Conservation (phyloP, 1,140 invertebrate genomes). For the Aleiodes sp. region DNA sequence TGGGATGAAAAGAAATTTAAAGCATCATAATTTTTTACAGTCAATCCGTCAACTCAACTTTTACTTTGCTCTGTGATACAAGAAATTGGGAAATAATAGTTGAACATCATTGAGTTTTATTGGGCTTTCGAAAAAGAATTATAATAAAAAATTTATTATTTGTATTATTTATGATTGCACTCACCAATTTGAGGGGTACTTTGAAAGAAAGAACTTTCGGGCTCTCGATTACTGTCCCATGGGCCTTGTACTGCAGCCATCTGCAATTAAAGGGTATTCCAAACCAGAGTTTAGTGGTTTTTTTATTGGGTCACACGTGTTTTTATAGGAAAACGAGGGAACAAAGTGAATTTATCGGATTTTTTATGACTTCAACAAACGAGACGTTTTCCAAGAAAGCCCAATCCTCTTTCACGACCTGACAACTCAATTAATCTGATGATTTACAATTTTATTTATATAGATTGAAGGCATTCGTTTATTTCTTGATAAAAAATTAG, state of each 20-base stretch:
- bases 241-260: slow-evolving; percentile 75
- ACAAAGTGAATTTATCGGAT: not conserved
- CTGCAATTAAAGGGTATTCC: slow-evolving; percentile 60
- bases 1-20: too few species aligned
- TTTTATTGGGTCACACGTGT: not conserved
- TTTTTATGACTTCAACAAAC: not conserved
- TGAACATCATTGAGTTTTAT: too few species aligned
- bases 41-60: too few species aligned
- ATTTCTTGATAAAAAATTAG: too few species aligned
- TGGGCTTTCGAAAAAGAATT: not conserved
- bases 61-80: too few species aligned
- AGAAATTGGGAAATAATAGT: too few species aligned
- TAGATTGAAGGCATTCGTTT: too few species aligned
- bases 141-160: slow-evolving; percentile 24
- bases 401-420: too few species aligned
- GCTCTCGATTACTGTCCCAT: slow-evolving; percentile 72
- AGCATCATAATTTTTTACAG: too few species aligned
- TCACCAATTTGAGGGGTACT: slow-evolving; percentile 78
- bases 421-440: too few species aligned
- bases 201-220: slow-evolving; percentile 82
- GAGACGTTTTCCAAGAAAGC: not conserved
- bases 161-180: slow-evolving; percentile 47
- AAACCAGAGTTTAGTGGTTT: not conserved
- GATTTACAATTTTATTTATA: too few species aligned
- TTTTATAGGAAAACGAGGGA: not conserved